Evolutionary conservation across 2,888 invertebrate species (phyloP), one percentile per base, ranked within the genome.

Genomic region (Noctua comes): DNA sequence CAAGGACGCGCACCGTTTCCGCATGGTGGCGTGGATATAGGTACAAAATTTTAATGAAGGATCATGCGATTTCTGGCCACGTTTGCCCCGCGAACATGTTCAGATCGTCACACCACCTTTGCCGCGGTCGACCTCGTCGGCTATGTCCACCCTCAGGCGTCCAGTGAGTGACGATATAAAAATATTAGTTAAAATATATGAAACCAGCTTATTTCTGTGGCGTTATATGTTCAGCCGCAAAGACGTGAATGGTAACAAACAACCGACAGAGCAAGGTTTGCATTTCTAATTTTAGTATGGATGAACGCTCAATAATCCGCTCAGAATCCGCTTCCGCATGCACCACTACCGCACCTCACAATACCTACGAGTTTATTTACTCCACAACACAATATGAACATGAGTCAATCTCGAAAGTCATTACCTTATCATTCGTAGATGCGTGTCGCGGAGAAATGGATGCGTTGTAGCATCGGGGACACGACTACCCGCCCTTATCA

Each of bases 381-480:
- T 93, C 64, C 68, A 93, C 91, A 92, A 92, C 92, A 92, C 91
- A 92, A 92, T 92, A 91, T 86, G 88, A 91, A 90, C 91, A 93
- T 94, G 94, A 95, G 94, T 94, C 95, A 94, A 95, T 95, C 93
- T 94, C 82, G 92, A 93, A 93, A 95, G 95, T 95, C 95, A 93
- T 96, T 95, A 94, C 91, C 92, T 94, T 96, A 96, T 96, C 96
- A 92, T 86, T 83, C 77, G 82, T 83, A 89, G 91, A 91, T 91
- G 91, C 91, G 90, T 89, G 91, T 90, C 89, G 92, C 83, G 88
- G 94, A 93, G 94, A 93, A 95, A 95, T 94, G 93, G 91, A 92
- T 92, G 92, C 93, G 86, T 90, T 91, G 85, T 87, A 86, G 88
- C 90, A 92, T 90, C 89, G 91, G 89, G 91, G 89, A 90, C 90